These are phyloP conservation scores for Drosophila sturtevanti DNA, from an alignment of 1,140 invertebrate species.

Conservation along the genomic window DNA sequence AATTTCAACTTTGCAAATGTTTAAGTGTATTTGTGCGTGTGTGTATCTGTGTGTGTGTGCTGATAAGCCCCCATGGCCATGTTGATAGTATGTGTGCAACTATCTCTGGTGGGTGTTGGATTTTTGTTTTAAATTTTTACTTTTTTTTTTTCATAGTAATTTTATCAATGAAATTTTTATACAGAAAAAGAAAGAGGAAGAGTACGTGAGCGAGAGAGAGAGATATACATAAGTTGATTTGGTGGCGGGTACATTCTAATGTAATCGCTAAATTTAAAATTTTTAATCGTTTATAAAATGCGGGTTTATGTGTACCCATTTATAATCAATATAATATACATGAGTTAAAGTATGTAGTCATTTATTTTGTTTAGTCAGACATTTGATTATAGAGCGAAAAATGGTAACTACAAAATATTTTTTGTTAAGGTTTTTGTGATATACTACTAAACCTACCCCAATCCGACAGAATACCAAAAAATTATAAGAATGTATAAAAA, in stretches of 20 bases:
- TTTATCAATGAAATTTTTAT: constrained; percentile 68
- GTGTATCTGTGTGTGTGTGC: constrained; percentile 14
- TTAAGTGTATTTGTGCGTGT: constrained; percentile 17
- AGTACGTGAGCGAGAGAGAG: neutral
- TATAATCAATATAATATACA: constrained; percentile 38
- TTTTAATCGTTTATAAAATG: constrained; percentile 41
- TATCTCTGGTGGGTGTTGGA: constrained; percentile 24
- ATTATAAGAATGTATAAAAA: too few relatives aligned
- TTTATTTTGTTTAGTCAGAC: neutral
- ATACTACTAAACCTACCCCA: constrained; percentile 33
- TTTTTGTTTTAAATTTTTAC: constrained; percentile 21
- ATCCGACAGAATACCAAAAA: neutral
- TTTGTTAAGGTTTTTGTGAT: neutral
- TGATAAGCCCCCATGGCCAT: neutral
- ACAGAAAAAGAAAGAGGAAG: neutral
- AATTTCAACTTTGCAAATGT: constrained; percentile 68
- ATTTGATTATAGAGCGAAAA: neutral
- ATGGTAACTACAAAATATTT: constrained; percentile 4
- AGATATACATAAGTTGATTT: too few relatives aligned
- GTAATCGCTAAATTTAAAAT: constrained; percentile 63
- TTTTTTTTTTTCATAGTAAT: constrained; percentile 62
- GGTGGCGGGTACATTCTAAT: neutral
- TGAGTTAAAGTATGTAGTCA: neutral
- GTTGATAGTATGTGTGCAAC: constrained; percentile 12
- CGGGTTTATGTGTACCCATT: constrained; percentile 12